Percentiles rank a stretch among this genome's conserved stretches.
Conservation (phyloP, 23 tunicate genomes). For the Trididemnum nubilum region DNA sequence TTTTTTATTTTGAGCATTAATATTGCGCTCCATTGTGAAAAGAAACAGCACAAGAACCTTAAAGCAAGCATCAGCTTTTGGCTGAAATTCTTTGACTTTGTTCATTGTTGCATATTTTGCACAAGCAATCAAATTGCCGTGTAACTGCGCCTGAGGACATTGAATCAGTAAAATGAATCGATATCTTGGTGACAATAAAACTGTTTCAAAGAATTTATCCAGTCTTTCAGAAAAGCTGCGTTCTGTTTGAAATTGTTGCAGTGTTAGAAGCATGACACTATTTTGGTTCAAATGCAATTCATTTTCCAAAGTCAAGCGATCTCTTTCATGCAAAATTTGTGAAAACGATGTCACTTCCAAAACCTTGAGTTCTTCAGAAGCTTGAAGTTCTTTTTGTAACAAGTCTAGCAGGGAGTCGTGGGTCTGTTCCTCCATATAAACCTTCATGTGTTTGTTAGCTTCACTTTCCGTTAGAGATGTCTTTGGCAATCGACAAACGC, state of each 20-base stretch:
- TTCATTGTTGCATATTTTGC: conserved; percentile 59
- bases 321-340: conserved; percentile 38
- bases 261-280: conserved; percentile 45
- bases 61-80: background rate
- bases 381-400: background rate
- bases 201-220: conserved; percentile 21
- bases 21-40: conserved; percentile 35
- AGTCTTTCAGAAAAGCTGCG: conserved; percentile 28
- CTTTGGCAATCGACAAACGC: conserved; percentile 48
- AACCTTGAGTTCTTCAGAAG: background rate
- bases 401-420: conserved; percentile 36
- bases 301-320: conserved; percentile 28
- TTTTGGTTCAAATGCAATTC: conserved; percentile 5
- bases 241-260: conserved; percentile 55
- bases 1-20: background rate
- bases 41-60: conserved; percentile 33
- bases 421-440: conserved; percentile 27
- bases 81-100: conserved; percentile 37
- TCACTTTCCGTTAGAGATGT: conserved; percentile 39
- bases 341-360: conserved; percentile 53
- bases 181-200: background rate
- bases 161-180: conserved; percentile 47
- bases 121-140: conserved; percentile 58
- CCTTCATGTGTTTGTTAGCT: conserved; percentile 14
- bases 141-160: conserved; percentile 45